Percentiles rank a stretch among this genome's conserved stretches.
phyloP scores from a whole-genome alignment of 2,113 vertebrate species.

The Strix uralensis region DNA sequence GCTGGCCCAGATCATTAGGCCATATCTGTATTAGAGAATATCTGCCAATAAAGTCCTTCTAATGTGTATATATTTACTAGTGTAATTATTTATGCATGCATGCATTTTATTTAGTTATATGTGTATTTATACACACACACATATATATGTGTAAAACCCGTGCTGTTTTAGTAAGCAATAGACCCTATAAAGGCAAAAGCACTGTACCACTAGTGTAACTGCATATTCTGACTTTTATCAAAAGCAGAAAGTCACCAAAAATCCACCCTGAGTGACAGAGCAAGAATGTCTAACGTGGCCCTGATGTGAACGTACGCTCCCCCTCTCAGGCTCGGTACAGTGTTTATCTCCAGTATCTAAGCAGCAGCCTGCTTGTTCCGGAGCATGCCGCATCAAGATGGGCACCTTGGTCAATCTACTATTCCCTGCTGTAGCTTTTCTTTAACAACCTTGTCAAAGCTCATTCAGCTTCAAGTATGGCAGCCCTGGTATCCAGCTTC shows the following conservation, averaged over 20 bases:
- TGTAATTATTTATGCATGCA: not conserved
- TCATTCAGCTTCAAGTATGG: not conserved
- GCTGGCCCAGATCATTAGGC: not conserved
- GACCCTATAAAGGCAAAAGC: not conserved
- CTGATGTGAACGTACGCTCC: not conserved
- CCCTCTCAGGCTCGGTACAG: not conserved
- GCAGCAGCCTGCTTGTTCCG: not conserved
- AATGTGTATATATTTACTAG: not conserved
- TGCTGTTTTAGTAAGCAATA: not conserved
- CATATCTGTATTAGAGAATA: not conserved
- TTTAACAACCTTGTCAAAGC: not conserved
- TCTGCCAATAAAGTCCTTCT: not conserved
- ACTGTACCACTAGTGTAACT: not conserved
- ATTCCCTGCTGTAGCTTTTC: not conserved
- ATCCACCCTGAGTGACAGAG: not conserved
- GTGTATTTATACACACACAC: not conserved
- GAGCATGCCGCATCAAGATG: not conserved
- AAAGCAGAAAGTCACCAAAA: not conserved
- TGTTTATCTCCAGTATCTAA: not conserved
- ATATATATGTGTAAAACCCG: not conserved
- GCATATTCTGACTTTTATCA: not conserved
- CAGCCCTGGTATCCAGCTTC: not conserved
- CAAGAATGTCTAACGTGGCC: not conserved
- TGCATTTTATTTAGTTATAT: not conserved
- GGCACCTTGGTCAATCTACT: not conserved